Evolutionary conservation across 2,797 vertebrate species (phyloP).

Genomic region (Pseudochirops corinnae): DNA sequence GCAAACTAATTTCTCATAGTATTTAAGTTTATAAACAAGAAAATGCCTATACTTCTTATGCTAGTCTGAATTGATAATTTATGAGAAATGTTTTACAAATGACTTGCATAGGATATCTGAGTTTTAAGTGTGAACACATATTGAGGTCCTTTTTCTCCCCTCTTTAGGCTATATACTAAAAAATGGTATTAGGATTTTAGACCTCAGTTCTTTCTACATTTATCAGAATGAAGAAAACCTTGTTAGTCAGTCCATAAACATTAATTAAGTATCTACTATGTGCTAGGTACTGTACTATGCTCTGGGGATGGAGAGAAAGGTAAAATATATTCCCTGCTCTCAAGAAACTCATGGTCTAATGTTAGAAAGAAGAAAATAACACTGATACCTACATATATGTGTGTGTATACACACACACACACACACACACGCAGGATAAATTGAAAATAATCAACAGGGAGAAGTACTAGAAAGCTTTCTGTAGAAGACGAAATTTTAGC

Average conservation of each 20-base stretch:
- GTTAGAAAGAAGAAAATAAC: background rate
- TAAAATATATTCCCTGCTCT: no score
- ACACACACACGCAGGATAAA: no score
- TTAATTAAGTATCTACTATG: background rate
- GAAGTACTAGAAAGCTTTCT: no score
- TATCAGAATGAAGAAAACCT: background rate
- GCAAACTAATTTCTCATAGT: background rate
- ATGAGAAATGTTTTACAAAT: slow-evolving; percentile 31
- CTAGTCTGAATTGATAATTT: background rate
- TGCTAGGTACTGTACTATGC: background rate
- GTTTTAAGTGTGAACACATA: background rate
- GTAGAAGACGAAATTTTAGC: no score
- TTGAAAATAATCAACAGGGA: no score
- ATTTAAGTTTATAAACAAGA: background rate
- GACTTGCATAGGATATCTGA: slow-evolving; percentile 43
- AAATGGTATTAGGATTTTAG: background rate
- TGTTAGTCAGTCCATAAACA: background rate
- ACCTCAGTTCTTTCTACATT: background rate
- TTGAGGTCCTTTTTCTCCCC: background rate
- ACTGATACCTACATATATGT: no score
- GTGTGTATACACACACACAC: no score
- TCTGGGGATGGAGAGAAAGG: background rate
- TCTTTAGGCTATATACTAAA: background rate
- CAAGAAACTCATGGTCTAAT: background rate
- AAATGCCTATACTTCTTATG: background rate